Evolutionary conservation across 2,113 vertebrate species (phyloP).

Genomic region (Lepisosteus osseus): DNA sequence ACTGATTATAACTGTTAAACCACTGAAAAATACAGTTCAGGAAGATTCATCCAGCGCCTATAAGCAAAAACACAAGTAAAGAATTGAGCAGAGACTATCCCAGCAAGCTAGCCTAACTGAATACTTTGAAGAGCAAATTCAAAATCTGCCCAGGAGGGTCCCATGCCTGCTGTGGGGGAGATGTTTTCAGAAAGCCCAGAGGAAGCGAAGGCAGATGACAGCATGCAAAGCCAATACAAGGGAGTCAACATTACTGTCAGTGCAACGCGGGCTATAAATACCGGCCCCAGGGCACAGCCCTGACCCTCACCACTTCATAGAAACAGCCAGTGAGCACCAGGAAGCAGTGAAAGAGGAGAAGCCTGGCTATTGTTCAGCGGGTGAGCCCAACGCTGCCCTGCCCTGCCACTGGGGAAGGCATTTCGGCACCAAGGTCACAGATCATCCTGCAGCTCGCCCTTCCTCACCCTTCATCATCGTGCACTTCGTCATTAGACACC

Average conservation of each 20-base stretch:
- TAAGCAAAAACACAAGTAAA: no score
- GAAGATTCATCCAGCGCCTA: no score
- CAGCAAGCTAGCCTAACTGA: not conserved
- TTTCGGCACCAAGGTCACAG: not conserved
- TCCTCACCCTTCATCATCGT: no score
- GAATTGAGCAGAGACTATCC: not conserved
- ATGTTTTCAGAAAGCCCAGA: not conserved
- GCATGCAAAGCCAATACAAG: conserved; percentile 14
- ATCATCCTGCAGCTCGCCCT: no score
- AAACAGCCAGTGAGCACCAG: conserved; percentile 40
- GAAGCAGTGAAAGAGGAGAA: conserved; percentile 44
- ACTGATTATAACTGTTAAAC: no score
- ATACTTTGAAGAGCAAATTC: no score
- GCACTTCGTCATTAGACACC: no score
- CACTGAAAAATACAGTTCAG: no score
- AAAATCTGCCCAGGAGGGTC: no score
- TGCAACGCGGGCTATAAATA: conserved; percentile 61
- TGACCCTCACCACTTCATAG: conserved; percentile 52
- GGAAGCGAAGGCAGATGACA: conserved; percentile 28
- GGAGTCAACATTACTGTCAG: conserved; percentile 35
- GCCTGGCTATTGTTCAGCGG: conserved; percentile 28
- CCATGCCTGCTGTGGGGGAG: not conserved
- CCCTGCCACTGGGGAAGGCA: not conserved
- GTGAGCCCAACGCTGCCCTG: not conserved
- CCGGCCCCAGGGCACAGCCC: conserved; percentile 22